Base-by-base conservation (phyloP, 2,113 vertebrate genomes). In the Halcyon malimbica region DNA sequence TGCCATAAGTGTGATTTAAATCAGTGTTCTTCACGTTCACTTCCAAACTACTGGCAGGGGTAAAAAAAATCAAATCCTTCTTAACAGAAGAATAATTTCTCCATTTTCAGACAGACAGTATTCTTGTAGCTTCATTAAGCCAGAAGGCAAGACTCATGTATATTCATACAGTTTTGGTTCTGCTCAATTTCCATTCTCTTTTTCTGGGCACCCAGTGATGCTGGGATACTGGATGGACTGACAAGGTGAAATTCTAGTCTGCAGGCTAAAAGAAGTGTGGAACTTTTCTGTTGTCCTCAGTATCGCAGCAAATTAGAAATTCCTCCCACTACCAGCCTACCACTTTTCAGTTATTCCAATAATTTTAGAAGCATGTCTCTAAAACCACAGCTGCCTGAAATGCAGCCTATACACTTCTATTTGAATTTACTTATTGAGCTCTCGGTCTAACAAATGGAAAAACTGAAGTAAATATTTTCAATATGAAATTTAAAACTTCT, bases 381-480 rank as follows among this genome's bases (percentile, higher is more conserved):
- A 37, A 94, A 94, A 65, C 78, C 70, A 31, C 87, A 91, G 25
- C 78, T 85, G 87, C 84, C 94, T 75, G 44, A 94, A 90, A 46
- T 53, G 59, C 84, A 91, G 67, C 74, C 75, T 62, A 0, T 87
- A 50, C 24, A 17, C 44, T 94, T 96, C 89, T 90, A 1, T 75
- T 87, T 89, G 73, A 93, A 80, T 94, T 95, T 87, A 60, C 89
- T 93, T 79, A 69, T 10, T 93, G 81, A 96, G 84, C 87, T 93
- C 44, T 89, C 26, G 1, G 2, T 82, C 87, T 94, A 76, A 94
- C 65, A 93, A 97, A 88, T 95, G 93, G 90, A 91, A 96, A 96
- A 95, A 83, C 8, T 80, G 81, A 90, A 83, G 87, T 69, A 91
- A 95, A 86, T 73, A 96, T 90, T 96, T 97, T 93, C 62, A 59